A percentile compares a stretch with the other conserved stretches of the same genome.
phyloP scores from a whole-genome alignment of 2,113 vertebrate species.

The Hydrochoerus hydrochaeris region DNA sequence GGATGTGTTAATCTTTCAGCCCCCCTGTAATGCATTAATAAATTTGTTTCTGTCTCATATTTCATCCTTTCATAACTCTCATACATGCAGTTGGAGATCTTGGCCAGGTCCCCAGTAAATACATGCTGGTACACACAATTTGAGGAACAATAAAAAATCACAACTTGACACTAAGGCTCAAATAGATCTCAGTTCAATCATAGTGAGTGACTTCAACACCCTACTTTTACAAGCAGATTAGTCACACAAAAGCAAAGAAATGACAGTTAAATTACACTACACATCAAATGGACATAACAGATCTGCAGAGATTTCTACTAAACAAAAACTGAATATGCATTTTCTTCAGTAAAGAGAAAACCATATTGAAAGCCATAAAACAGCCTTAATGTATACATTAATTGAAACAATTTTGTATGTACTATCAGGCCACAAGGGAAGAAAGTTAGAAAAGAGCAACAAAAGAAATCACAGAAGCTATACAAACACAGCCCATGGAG shows the following conservation, averaged over 20 bases:
- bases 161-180: background rate
- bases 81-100: background rate
- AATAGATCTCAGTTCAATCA: background rate
- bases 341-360: background rate
- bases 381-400: background rate
- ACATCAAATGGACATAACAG: background rate
- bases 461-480: background rate
- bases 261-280: background rate
- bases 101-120: background rate
- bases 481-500: background rate
- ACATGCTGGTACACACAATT: background rate
- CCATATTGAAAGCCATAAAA: background rate
- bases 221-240: background rate
- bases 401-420: background rate
- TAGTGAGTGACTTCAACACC: background rate
- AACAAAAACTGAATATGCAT: background rate
- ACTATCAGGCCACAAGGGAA: background rate
- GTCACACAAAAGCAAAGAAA: background rate
- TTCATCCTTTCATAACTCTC: background rate
- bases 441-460: background rate
- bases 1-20: background rate
- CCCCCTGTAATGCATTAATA: background rate
- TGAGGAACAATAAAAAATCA: background rate
- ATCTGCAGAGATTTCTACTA: background rate
- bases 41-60: background rate